phyloP scores from a whole-genome alignment of 2,888 invertebrate genomes.

The Ophion costatus region DNA sequence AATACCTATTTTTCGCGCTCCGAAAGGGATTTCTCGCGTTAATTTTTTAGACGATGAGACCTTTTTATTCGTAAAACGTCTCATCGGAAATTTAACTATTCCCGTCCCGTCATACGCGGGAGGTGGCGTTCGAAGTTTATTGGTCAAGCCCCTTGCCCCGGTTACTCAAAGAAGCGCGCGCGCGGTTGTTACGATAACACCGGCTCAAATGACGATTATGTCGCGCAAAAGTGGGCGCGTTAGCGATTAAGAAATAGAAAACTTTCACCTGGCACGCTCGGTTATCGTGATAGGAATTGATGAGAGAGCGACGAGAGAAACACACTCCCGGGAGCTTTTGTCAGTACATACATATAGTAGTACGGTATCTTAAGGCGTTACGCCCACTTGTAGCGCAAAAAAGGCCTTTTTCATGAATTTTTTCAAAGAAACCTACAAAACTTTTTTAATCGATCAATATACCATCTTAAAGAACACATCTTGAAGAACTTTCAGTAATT shows the following conservation, averaged over 20 bases:
- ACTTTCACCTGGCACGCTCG: slow-evolving; percentile 62
- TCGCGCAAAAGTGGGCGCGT: slow-evolving; percentile 30
- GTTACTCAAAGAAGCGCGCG: slow-evolving; percentile 50
- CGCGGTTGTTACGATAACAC: slow-evolving; percentile 52
- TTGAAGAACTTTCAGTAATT: too few relatives aligned
- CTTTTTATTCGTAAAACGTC: slow-evolving; percentile 11
- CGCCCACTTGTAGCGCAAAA: too few relatives aligned
- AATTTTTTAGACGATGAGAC: neutral
- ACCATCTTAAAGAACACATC: too few relatives aligned
- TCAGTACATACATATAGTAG: neutral
- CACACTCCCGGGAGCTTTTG: slow-evolving; percentile 22
- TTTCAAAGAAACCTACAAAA: too few relatives aligned
- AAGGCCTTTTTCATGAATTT: too few relatives aligned
- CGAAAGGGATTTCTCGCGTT: too few relatives aligned
- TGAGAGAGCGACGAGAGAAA: slow-evolving; percentile 7
- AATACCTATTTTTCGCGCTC: too few relatives aligned
- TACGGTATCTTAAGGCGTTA: too few relatives aligned
- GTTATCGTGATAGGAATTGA: slow-evolving; percentile 56
- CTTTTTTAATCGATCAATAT: too few relatives aligned
- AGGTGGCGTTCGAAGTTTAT: slow-evolving; percentile 17
- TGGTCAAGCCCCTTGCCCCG: slow-evolving; percentile 34
- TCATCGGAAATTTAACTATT: slow-evolving; percentile 9
- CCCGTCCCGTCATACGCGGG: slow-evolving; percentile 5
- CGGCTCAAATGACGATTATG: slow-evolving; percentile 59
- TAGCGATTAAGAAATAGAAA: slow-evolving; percentile 58